These are phyloP conservation scores for Pogonophryne albipinna DNA, from an alignment of 2,797 vertebrate genomes.

Conservation along the genomic window DNA sequence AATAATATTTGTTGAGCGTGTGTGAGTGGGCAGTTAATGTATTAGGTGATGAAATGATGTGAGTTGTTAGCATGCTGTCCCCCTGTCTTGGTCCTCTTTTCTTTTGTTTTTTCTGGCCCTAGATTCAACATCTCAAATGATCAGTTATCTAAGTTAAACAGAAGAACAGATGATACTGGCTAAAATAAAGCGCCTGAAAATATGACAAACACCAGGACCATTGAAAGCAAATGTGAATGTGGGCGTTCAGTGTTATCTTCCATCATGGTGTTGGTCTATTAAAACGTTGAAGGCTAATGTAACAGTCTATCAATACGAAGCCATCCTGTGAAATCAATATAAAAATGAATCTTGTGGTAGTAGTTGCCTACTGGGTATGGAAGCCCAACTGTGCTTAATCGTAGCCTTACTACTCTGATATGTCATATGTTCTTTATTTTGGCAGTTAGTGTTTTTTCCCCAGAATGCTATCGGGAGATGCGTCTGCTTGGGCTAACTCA, in stretches of 20 bases:
- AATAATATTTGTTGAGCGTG: conserved; percentile 17
- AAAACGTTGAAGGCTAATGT: conserved; percentile 12
- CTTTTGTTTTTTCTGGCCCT: conserved; percentile 33
- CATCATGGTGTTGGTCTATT: conserved; percentile 12
- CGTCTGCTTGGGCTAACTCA: conserved; percentile 45
- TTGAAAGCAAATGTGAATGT: conserved; percentile 25
- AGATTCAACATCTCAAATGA: conserved; percentile 21
- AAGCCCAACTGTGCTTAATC: conserved; percentile 36
- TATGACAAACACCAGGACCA: background rate
- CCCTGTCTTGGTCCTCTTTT: conserved; percentile 30
- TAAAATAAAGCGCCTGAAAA: conserved; percentile 44
- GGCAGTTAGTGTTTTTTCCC: conserved; percentile 40
- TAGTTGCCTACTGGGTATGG: conserved; percentile 33
- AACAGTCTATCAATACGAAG: conserved; percentile 27
- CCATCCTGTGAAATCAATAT: conserved; percentile 32
- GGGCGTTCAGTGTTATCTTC: background rate
- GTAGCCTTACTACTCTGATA: conserved; percentile 54
- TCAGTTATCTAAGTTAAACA: conserved; percentile 19
- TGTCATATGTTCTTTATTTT: conserved; percentile 51
- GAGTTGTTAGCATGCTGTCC: conserved; percentile 65
- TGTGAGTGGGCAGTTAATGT: conserved; percentile 35
- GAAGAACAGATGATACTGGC: conserved; percentile 10
- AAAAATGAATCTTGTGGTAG: conserved; percentile 7
- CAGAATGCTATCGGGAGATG: conserved; percentile 31
- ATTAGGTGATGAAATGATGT: conserved; percentile 46